These are phyloP conservation scores for Eristalinus sepulchralis DNA, from an alignment of 2,888 invertebrate genomes.

Conservation along the genomic window DNA sequence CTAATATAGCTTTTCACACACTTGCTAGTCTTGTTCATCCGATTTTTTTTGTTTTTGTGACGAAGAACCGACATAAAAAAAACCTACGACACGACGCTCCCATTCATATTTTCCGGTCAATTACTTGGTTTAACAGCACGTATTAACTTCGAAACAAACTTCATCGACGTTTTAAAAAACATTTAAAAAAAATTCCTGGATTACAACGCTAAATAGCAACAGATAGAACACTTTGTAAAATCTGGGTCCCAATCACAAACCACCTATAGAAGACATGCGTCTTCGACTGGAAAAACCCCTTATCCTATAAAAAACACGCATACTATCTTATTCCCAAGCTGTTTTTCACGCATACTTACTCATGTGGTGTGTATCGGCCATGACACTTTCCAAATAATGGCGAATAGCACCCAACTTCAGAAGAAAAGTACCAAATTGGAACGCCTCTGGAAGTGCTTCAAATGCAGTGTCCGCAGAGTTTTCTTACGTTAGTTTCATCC, in stretches of 20 bases:
- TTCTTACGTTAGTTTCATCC: no score
- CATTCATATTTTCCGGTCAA: slow-evolving; percentile 47
- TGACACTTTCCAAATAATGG: no score
- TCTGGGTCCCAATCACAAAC: slow-evolving; percentile 36
- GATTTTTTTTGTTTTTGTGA: slow-evolving; percentile 40
- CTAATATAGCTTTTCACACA: slow-evolving; percentile 40
- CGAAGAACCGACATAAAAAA: slow-evolving; percentile 50
- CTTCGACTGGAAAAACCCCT: no score
- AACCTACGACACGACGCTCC: slow-evolving; percentile 65
- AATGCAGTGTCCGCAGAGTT: no score
- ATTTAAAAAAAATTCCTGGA: slow-evolving; percentile 21
- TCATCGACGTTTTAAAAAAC: slow-evolving; percentile 13
- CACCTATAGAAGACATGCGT: no score
- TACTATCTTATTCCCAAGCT: no score
- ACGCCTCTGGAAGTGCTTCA: no score
- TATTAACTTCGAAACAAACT: slow-evolving; percentile 2
- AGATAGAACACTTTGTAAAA: slow-evolving; percentile 59
- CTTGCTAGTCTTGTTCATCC: slow-evolving; percentile 35
- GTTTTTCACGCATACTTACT: no score
- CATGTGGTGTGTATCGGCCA: no score
- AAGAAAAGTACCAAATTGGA: no score
- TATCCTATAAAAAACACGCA: no score
- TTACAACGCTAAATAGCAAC: slow-evolving; percentile 54
- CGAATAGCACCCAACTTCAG: no score
- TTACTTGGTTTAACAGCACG: not conserved